phyloP scores from a whole-genome alignment of 2,113 vertebrate species.

The Callochromis pleurospilus region DNA sequence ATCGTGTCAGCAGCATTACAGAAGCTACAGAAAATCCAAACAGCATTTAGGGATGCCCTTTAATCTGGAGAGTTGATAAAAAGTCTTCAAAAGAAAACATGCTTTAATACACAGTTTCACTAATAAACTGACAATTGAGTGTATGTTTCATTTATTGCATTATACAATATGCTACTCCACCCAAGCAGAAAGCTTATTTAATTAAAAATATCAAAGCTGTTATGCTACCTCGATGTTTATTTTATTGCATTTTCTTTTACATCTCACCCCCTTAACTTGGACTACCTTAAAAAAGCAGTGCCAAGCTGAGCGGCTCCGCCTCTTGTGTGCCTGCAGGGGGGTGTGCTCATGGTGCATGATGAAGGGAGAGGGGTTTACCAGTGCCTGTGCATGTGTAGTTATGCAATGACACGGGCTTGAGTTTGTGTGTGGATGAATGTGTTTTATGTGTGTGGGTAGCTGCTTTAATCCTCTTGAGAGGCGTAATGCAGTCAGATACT shows the following conservation, averaged over 20 bases:
- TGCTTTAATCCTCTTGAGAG: slow-evolving; percentile 61
- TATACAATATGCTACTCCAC: not conserved
- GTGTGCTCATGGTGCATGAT: slow-evolving; percentile 64
- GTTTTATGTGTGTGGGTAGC: not conserved
- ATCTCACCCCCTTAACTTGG: slow-evolving; percentile 36
- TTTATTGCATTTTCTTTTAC: not conserved
- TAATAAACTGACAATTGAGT: not conserved
- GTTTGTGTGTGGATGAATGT: not conserved
- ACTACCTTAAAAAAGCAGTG: slow-evolving; percentile 34
- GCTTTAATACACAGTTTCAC: not conserved
- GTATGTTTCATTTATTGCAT: not conserved
- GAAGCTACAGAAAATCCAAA: not conserved
- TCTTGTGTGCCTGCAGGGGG: slow-evolving; percentile 55
- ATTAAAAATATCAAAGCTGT: not conserved
- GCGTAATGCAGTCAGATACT: slow-evolving; percentile 50
- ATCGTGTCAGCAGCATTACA: not conserved
- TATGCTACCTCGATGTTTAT: not conserved
- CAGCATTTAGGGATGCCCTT: not conserved
- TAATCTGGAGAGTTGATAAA: not conserved
- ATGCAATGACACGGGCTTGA: slow-evolving; percentile 65
- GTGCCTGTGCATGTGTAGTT: slow-evolving; percentile 76
- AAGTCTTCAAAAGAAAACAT: not conserved
- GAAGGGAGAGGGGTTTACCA: slow-evolving; percentile 43
- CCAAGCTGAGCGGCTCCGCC: slow-evolving; percentile 37
- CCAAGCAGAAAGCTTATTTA: not conserved